Percentiles rank a stretch among this genome's conserved stretches.
These are phyloP conservation scores for Ondatra zibethicus DNA, from an alignment of 2,113 vertebrate species.

Conservation along the genomic window DNA sequence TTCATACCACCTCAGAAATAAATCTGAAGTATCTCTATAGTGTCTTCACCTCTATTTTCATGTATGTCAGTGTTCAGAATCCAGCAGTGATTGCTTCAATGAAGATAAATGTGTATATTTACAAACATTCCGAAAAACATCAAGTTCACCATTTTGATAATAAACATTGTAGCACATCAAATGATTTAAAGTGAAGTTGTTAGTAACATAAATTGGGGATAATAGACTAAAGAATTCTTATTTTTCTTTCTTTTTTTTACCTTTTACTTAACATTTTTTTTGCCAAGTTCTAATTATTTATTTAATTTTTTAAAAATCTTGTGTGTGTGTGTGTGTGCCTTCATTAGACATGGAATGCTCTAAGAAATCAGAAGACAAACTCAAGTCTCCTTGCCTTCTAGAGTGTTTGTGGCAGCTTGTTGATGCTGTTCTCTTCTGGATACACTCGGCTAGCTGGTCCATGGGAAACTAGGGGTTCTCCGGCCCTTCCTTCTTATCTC, in stretches of 20 bases:
- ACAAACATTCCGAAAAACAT: neutral
- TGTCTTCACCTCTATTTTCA: neutral
- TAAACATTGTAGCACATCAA: neutral
- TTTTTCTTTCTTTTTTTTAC: neutral
- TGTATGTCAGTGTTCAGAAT: neutral
- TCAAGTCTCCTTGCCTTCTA: neutral
- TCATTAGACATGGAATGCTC: too few species aligned
- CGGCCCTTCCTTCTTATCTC: too few species aligned
- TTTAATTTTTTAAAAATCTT: neutral
- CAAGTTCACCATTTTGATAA: constrained; percentile 9
- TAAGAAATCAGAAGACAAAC: neutral
- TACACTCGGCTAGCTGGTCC: neutral
- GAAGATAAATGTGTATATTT: neutral
- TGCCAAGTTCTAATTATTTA: neutral
- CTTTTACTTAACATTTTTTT: neutral
- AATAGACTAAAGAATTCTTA: neutral
- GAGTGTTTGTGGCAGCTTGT: neutral
- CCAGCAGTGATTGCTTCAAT: neutral
- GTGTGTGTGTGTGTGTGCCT: neutral
- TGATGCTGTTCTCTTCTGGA: neutral
- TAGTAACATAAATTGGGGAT: neutral
- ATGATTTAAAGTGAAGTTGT: constrained; percentile 54
- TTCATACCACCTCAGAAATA: constrained; percentile 1
- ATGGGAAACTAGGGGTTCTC: too few species aligned
- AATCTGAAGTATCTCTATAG: neutral